Evolutionary conservation across 2,797 vertebrate species (phyloP).

Genomic region (Cercopithecus mitis): DNA sequence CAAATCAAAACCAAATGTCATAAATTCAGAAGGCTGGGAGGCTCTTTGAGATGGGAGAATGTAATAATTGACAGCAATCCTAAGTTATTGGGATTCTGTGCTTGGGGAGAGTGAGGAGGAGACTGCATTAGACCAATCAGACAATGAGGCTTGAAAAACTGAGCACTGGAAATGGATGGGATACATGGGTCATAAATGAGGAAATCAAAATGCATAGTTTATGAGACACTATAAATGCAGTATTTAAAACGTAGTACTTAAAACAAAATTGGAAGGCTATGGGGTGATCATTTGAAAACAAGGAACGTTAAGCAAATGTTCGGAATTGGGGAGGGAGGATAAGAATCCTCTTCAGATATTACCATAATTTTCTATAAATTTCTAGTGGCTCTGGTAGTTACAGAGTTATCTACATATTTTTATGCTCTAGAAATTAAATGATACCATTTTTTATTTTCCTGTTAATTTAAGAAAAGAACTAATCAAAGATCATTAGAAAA

Average conservation of each 20-base stretch:
- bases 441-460: constrained; percentile 77
- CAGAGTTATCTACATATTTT: constrained; percentile 78
- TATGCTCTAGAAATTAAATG: constrained; percentile 77
- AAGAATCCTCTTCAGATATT: constrained; percentile 73
- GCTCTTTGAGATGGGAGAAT: not conserved
- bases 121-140: not conserved
- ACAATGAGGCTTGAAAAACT: not conserved
- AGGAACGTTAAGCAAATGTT: constrained; percentile 63
- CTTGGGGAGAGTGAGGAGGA: not conserved
- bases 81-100: not conserved
- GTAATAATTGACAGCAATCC: not conserved
- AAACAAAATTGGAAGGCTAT: constrained; percentile 29
- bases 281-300: constrained; percentile 70
- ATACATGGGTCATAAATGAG: not conserved
- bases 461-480: constrained; percentile 82
- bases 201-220: not conserved
- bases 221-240: not conserved
- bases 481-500: constrained; percentile 84
- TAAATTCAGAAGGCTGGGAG: not conserved
- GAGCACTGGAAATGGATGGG: not conserved
- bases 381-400: constrained; percentile 66
- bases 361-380: constrained; percentile 73
- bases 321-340: constrained; percentile 48
- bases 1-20: not conserved
- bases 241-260: constrained; percentile 1